phyloP scores from a whole-genome alignment of 2,888 invertebrate species.

The Spodoptera littoralis region DNA sequence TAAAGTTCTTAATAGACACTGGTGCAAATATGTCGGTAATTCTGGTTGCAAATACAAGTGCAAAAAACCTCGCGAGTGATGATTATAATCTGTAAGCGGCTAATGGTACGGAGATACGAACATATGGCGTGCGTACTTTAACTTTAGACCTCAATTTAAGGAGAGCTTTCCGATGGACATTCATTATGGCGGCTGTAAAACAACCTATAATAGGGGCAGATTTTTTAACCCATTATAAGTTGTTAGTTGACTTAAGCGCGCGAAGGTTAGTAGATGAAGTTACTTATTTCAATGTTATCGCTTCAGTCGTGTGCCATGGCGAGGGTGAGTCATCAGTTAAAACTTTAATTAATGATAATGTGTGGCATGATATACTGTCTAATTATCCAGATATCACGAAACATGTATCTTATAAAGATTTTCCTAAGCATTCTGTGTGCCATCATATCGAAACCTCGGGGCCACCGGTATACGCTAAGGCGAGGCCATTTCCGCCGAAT shows the following conservation, averaged over 20 bases:
- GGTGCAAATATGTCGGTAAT: slow-evolving; percentile 1
- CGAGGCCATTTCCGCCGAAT: neutral
- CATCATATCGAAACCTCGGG: neutral
- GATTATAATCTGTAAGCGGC: slow-evolving; percentile 2
- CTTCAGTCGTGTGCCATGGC: neutral
- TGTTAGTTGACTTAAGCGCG: neutral
- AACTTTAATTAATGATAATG: neutral
- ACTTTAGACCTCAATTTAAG: neutral
- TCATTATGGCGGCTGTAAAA: neutral
- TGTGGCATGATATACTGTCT: neutral
- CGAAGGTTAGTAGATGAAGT: neutral
- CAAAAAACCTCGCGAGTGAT: neutral
- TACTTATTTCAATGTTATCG: neutral
- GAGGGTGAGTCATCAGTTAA: neutral
- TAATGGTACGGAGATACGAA: slow-evolving; percentile 1
- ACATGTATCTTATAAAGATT: slow-evolving; percentile 1
- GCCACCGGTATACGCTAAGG: neutral
- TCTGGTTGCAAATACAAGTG: neutral
- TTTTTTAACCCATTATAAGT: neutral
- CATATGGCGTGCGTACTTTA: neutral
- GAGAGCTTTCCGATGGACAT: neutral
- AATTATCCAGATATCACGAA: neutral
- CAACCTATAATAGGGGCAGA: slow-evolving; percentile 2
- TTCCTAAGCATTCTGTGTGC: neutral
- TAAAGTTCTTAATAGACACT: neutral